Percentiles rank a stretch among this genome's conserved stretches.
Conservation (phyloP, 1,140 invertebrate genomes). For the Lordiphosa collinella region DNA sequence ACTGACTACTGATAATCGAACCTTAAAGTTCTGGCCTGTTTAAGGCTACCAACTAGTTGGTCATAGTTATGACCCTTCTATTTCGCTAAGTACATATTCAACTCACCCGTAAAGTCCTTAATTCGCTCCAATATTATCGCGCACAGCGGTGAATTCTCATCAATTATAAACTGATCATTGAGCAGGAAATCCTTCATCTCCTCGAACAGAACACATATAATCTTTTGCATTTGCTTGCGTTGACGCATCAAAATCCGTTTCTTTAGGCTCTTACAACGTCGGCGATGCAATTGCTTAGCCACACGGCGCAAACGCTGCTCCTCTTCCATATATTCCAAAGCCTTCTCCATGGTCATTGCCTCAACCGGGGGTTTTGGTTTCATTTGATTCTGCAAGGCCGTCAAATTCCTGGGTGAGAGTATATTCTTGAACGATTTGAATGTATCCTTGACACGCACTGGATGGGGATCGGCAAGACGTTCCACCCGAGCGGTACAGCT, state of each 20-base stretch:
- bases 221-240: slow-evolving; percentile 68
- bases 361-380: slow-evolving; percentile 53
- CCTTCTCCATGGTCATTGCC: slow-evolving; percentile 51
- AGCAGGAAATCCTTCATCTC: slow-evolving; percentile 75
- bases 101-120: slow-evolving; percentile 61
- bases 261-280: slow-evolving; percentile 48
- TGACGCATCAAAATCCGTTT: slow-evolving; percentile 59
- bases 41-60: no score
- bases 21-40: no score
- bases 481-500: slow-evolving; percentile 66
- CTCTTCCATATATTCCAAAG: slow-evolving; percentile 64
- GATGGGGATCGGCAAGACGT: slow-evolving; percentile 55
- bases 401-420: slow-evolving; percentile 31
- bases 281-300: slow-evolving; percentile 31
- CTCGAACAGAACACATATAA: slow-evolving; percentile 71
- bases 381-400: slow-evolving; percentile 47
- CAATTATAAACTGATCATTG: slow-evolving; percentile 69
- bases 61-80: no score
- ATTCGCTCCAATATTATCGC: slow-evolving; percentile 63
- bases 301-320: slow-evolving; percentile 55
- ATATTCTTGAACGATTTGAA: slow-evolving; percentile 37
- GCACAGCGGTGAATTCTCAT: slow-evolving; percentile 61
- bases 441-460: slow-evolving; percentile 42
- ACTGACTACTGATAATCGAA: no score
- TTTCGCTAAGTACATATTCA: no score